Evolutionary conservation across 1,140 invertebrate genomes (phyloP).

Genomic region (Rhyzopertha dominica): DNA sequence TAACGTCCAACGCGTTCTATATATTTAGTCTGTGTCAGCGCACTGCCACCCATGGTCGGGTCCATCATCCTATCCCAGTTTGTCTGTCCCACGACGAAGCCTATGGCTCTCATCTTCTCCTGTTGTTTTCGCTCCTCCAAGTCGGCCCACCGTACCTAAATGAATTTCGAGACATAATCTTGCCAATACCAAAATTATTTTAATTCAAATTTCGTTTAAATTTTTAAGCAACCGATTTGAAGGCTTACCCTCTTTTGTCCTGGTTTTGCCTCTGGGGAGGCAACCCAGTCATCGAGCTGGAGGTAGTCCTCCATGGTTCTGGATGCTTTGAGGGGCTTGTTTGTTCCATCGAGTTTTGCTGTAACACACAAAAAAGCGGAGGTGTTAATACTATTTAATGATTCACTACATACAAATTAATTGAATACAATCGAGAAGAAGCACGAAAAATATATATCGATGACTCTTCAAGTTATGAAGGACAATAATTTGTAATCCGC

Average conservation of each 20-base stretch:
- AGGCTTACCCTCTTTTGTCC: constrained; percentile 82
- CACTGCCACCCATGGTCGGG: constrained; percentile 79
- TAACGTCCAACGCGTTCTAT: constrained; percentile 60
- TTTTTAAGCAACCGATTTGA: background rate
- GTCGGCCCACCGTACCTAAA: constrained; percentile 94
- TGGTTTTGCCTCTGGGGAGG: constrained; percentile 50
- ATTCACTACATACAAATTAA: too few relatives aligned
- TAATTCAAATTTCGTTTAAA: background rate
- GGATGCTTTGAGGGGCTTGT: constrained; percentile 53
- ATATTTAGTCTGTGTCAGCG: constrained; percentile 91
- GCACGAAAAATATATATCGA: too few relatives aligned
- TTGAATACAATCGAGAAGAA: too few relatives aligned
- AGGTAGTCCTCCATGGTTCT: constrained; percentile 84
- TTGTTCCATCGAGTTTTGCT: constrained; percentile 86
- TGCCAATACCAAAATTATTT: constrained; percentile 5
- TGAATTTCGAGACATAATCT: background rate
- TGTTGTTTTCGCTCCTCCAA: constrained; percentile 86
- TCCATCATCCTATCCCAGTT: constrained; percentile 94
- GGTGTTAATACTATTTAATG: too few relatives aligned
- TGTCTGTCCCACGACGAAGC: constrained; percentile 92
- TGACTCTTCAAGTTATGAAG: too few relatives aligned
- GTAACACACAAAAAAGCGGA: constrained; percentile 48
- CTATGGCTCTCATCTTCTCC: constrained; percentile 85
- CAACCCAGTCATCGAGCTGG: constrained; percentile 77
- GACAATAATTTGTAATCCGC: too few relatives aligned